Percentiles rank a stretch among this genome's conserved stretches.
These are phyloP conservation scores for Shinisaurus crocodilurus DNA, from an alignment of 2,113 vertebrate species.

Conservation along the genomic window DNA sequence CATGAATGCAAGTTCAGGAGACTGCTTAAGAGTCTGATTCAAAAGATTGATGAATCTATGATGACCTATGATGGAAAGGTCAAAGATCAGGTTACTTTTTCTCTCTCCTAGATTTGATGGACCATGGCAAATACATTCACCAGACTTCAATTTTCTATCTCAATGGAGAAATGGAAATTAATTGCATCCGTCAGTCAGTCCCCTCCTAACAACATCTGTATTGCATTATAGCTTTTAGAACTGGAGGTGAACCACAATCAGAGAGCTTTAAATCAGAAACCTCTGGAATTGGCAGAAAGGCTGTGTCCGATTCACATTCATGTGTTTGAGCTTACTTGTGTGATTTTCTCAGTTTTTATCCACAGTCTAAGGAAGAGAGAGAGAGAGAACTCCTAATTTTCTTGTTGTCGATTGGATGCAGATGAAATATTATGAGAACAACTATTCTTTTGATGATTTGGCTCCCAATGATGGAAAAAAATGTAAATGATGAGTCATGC, in stretches of 20 bases:
- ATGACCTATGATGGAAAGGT: background rate
- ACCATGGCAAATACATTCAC: slow-evolving; percentile 27
- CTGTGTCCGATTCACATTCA: slow-evolving; percentile 43
- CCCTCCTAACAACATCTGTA: rapidly evolving
- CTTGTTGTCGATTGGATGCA: slow-evolving; percentile 40
- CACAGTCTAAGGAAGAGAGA: background rate
- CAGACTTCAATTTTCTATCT: slow-evolving; percentile 28
- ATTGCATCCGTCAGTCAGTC: slow-evolving; percentile 13
- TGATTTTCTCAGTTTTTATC: slow-evolving; percentile 21
- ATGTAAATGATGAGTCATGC: slow-evolving; percentile 9
- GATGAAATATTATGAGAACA: slow-evolving; percentile 45
- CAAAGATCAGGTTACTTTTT: background rate
- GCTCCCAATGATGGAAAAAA: slow-evolving; percentile 44
- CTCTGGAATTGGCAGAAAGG: slow-evolving; percentile 30
- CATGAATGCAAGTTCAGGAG: background rate
- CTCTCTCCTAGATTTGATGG: background rate
- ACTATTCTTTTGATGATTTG: slow-evolving; percentile 51
- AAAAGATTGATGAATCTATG: background rate
- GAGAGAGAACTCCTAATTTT: background rate
- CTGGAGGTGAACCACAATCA: slow-evolving; percentile 31
- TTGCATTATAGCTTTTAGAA: background rate
- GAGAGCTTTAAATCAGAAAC: slow-evolving; percentile 43
- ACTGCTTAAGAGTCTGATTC: slow-evolving; percentile 9
- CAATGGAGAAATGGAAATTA: background rate
- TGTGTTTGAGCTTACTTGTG: slow-evolving; percentile 27